These are phyloP conservation scores for Aradophagus sp. DNA, from an alignment of 1,140 invertebrate genomes.

Conservation along the genomic window DNA sequence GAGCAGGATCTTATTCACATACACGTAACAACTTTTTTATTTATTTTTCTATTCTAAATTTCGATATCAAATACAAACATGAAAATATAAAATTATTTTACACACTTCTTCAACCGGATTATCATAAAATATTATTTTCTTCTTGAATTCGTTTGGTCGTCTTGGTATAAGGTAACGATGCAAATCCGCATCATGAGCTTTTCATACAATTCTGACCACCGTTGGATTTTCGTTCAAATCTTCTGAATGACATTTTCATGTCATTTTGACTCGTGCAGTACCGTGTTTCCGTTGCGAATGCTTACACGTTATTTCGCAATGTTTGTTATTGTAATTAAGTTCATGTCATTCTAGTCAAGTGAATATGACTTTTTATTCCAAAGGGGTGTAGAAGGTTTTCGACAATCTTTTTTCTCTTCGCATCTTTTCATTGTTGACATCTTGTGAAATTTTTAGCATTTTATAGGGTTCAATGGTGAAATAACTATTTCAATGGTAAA, in stretches of 20 bases:
- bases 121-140: constrained; percentile 40
- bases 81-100: constrained; percentile 21
- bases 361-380: no score
- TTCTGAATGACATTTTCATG: constrained; percentile 24
- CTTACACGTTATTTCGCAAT: no score
- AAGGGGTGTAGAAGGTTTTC: no score
- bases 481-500: no score
- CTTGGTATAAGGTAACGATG: constrained; percentile 16
- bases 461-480: no score
- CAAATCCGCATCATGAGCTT: constrained; percentile 21
- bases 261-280: constrained; percentile 8
- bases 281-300: no score
- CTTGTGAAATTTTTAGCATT: no score
- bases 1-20: constrained; percentile 5
- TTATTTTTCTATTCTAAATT: constrained; percentile 10
- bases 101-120: constrained; percentile 4
- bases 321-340: no score
- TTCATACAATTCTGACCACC: constrained; percentile 17
- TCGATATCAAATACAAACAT: constrained; percentile 4
- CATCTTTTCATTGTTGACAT: no score
- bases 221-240: constrained; percentile 21
- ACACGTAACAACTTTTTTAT: no score
- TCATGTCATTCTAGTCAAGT: no score
- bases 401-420: no score
- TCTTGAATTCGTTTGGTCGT: constrained; percentile 1